Evolutionary conservation across 2,888 invertebrate genomes (phyloP).

Genomic region (Lampropteryx suffumata): DNA sequence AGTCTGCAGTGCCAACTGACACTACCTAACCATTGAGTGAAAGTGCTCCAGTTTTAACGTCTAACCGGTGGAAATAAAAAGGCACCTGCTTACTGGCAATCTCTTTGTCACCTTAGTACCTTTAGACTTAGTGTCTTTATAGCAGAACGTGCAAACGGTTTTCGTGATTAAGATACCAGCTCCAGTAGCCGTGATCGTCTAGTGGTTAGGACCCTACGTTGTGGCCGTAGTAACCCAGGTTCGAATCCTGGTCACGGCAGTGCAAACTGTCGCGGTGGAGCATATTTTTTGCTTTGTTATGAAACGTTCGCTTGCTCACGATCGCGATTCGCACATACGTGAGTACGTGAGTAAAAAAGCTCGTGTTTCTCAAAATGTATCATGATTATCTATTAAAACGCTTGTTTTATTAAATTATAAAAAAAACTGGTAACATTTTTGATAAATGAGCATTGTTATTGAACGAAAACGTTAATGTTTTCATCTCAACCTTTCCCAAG

Average conservation of each 20-base stretch:
- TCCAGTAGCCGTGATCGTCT: slow-evolving; percentile 86
- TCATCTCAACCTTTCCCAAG: slow-evolving; percentile 12
- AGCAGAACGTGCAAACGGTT: slow-evolving; percentile 1
- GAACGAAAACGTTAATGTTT: slow-evolving; percentile 13
- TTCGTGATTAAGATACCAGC: slow-evolving; percentile 37
- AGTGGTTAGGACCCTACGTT: slow-evolving; percentile 89
- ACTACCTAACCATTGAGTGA: slow-evolving; percentile 15
- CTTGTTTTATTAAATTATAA: neutral
- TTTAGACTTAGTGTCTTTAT: slow-evolving; percentile 10
- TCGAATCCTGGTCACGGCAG: slow-evolving; percentile 80
- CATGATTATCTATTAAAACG: no score
- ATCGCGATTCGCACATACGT: no score
- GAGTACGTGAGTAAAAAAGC: no score
- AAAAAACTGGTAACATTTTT: slow-evolving; percentile 7
- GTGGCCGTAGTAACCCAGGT: slow-evolving; percentile 89
- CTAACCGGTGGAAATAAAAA: slow-evolving; percentile 14
- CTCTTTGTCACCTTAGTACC: neutral
- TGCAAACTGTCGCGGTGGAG: slow-evolving; percentile 58
- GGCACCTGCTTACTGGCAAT: neutral
- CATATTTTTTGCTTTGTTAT: slow-evolving; percentile 37
- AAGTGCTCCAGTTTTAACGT: slow-evolving; percentile 35
- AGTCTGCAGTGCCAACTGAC: no score
- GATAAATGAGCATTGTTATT: slow-evolving; percentile 25
- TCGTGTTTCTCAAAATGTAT: no score
- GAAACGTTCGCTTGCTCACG: no score